Base-by-base conservation (phyloP, 2,113 vertebrate genomes). In the Semnornis frantzii region DNA sequence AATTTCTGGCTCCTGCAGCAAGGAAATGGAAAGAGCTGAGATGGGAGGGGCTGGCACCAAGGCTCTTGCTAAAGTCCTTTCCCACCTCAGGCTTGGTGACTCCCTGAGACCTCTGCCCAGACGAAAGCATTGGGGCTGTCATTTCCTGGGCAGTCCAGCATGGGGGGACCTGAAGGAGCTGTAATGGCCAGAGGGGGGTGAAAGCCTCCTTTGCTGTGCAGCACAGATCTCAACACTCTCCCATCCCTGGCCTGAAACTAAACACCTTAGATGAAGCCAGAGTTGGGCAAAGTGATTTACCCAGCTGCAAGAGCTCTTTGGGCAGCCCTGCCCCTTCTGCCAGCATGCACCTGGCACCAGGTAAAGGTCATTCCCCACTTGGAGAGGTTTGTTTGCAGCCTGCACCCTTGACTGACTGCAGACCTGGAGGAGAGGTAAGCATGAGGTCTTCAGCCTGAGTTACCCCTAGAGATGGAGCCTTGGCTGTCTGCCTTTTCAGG, bases 1-100 rank as follows among this genome's bases (percentile, higher is more conserved):
- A 87, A 86, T 94, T 97, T 93, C 89, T 92, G 83, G 90, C 68
- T 93, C 82, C 93, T 95, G 66, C 75, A 85, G 90, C 70, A 84
- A 69, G 73, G 85, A 90, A 90, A 58, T 1, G 2, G 12, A 73
- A 93, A 84, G 70, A 94, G 79, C 95, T 81, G 88, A 93, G 85
- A 12, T 13, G 5, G 11, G 55, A 18, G 0, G 28, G 12, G 27
- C 10, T 72, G 85, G 78, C 19, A 7, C 14, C 8, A 33, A 17
- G 7, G 58, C 5, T 66, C 46, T 64, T 46, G 79, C 52, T 27
- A 39, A 52, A 78, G 84, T 60, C 62, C 44, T 0, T 68, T 87
- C 46, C 79, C 20, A 3, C 55, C 52, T 77, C 34, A 18, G 75
- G 37, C 48, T 78, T 15, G 33, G 19, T 82, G 72, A 9, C 15